Evolutionary conservation across 2,113 vertebrate genomes (phyloP), one percentile per base, ranked within the genome.

Genomic region (Mus spicilegus): DNA sequence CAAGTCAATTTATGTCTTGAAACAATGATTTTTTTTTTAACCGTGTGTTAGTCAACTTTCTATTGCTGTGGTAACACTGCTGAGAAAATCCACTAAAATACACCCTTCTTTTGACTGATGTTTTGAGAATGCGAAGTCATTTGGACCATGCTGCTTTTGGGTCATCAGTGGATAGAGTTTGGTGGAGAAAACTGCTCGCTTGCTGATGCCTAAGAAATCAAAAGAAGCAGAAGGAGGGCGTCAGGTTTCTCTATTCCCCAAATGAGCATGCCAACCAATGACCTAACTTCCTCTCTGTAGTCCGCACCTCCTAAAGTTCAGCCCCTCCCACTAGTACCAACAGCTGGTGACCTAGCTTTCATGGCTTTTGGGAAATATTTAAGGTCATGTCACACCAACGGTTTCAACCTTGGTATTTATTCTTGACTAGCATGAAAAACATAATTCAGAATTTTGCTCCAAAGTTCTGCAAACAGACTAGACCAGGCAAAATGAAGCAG

Each of bases 1-100:
- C 46, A 92, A 88, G 72, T 84, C 11, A 92, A 51, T 22, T 93
- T 80, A 87, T 75, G 80, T 96, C 67, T 89, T 87, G 61, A 73
- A 90, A 63, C 72, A 88, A 33, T 89, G 22, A 63, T 30, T 30
- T 67, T 67, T 67, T 67, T 90, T 97, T 94, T 90, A 67, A 54
- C 11, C 5, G 6, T 69, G 22, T 67, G 2, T 20, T 67, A 46
- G 30, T 69, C 13, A 94, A 9, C 20, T 46, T 86, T 85, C 10
- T 26, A 36, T 85, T 36, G 12, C 3, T 26, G 2, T 77, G 61
- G 54, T 36, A 77, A 58, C 89, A 90, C 69, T n/a, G 22, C 49
- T 77, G n/a, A n/a, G 49, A 69, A 54, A 94, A n/a, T 16, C 6
- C 19, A 39, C 3, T 28, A 63, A 28, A 76, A 67, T 42, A 75